Conservation (phyloP, 2,797 vertebrate species). For the Sciaenops ocellatus region DNA sequence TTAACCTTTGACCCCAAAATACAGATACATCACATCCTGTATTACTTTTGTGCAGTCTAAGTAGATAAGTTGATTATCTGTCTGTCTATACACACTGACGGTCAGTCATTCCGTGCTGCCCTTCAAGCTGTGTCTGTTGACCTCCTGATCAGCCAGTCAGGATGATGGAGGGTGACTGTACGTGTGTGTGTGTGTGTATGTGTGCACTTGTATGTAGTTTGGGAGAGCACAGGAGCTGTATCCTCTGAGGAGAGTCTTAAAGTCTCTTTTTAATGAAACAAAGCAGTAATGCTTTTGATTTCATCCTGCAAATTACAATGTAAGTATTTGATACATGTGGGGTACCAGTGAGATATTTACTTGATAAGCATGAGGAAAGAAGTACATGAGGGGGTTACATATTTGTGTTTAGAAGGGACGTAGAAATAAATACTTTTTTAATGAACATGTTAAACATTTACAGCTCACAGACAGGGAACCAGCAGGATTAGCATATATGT, state of each 20-base stretch:
- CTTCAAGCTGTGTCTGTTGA: slow-evolving; percentile 27
- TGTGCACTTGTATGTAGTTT: slow-evolving; percentile 3
- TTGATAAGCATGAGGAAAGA: not conserved
- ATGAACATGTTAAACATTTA: not conserved
- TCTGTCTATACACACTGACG: not conserved
- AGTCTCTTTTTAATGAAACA: slow-evolving; percentile 2
- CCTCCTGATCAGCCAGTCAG: slow-evolving; percentile 81
- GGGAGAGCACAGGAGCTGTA: not conserved
- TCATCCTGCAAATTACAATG: not conserved
- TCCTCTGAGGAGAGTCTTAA: slow-evolving; percentile 12
- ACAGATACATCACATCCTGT: slow-evolving; percentile 20
- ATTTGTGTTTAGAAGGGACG: not conserved
- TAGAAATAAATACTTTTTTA: not conserved
- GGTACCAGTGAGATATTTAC: not conserved
- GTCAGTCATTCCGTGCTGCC: not conserved
- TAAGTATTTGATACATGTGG: not conserved
- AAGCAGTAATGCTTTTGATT: not conserved
- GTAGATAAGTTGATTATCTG: slow-evolving; percentile 27
- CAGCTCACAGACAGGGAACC: not conserved
- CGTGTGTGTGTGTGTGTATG: slow-evolving; percentile 11
- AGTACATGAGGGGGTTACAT: not conserved
- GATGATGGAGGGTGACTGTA: slow-evolving; percentile 40
- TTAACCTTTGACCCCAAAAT: slow-evolving; percentile 56
- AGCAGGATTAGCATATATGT: not conserved
- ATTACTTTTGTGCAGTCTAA: slow-evolving; percentile 25